Evolutionary conservation across 2,888 invertebrate genomes (phyloP).

Genomic region (Hymenopus coronatus): DNA sequence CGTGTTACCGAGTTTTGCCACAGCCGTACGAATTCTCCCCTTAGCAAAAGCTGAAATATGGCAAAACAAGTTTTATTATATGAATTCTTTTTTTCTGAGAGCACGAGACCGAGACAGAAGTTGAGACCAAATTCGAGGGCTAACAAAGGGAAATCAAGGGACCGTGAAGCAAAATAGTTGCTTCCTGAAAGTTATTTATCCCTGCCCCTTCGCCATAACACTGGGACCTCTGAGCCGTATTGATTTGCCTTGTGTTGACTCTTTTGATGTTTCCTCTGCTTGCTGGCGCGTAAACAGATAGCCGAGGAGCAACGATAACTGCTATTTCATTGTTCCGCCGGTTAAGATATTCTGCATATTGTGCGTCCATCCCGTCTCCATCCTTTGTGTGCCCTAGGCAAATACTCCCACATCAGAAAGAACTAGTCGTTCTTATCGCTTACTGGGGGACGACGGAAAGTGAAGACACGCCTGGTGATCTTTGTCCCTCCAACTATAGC

Average conservation of each 20-base stretch:
- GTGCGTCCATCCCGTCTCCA: neutral
- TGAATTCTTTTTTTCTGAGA: neutral
- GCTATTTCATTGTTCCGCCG: neutral
- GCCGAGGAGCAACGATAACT: neutral
- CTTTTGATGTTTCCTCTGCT: neutral
- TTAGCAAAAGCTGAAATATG: neutral
- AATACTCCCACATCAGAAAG: neutral
- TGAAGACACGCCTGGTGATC: neutral
- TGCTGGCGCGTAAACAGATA: neutral
- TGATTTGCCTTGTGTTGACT: conserved; percentile 1
- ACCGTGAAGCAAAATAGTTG: neutral
- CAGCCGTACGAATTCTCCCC: neutral
- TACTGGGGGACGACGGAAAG: neutral
- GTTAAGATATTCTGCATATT: neutral
- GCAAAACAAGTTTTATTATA: neutral
- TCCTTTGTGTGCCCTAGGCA: neutral
- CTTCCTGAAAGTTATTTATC: neutral
- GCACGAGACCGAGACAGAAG: neutral
- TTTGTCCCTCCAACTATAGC: neutral
- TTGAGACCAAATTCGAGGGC: neutral
- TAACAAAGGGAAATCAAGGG: neutral
- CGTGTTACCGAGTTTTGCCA: neutral
- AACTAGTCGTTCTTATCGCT: neutral
- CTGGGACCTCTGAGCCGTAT: neutral
- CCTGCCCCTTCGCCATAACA: neutral